These are phyloP conservation scores for Drosophila paracracens DNA, from an alignment of 2,888 invertebrate genomes.

Conservation along the genomic window DNA sequence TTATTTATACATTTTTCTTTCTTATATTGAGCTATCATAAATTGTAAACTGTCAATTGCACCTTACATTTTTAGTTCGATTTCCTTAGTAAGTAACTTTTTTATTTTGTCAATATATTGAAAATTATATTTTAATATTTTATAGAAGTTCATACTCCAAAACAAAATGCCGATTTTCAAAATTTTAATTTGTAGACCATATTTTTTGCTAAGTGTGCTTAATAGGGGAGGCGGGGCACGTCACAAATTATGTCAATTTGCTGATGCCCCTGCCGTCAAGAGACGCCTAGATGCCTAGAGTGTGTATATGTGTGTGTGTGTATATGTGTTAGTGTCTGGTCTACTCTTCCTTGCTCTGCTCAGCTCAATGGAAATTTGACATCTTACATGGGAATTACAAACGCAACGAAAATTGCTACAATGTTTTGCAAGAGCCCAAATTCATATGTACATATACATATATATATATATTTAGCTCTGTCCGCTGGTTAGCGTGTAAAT, in stretches of 20 bases:
- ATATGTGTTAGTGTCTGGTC: conserved; percentile 22
- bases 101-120: background rate
- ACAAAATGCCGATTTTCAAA: background rate
- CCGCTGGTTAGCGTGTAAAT: background rate
- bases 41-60: background rate
- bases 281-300: conserved; percentile 31
- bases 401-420: conserved; percentile 77
- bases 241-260: conserved; percentile 80
- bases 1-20: background rate
- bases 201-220: conserved; percentile 9
- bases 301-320: conserved; percentile 10
- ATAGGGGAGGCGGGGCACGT: conserved; percentile 29
- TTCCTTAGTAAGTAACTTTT: too few species aligned
- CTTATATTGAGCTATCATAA: background rate
- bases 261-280: conserved; percentile 49
- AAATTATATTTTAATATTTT: too few species aligned
- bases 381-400: conserved; percentile 80
- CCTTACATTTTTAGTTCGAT: too few species aligned
- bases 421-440: conserved; percentile 63
- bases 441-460: conserved; percentile 18
- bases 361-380: conserved; percentile 68
- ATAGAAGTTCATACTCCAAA: background rate
- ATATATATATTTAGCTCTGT: conserved; percentile 13
- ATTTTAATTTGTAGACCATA: background rate
- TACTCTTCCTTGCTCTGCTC: conserved; percentile 20